Percentiles rank a stretch among this genome's conserved stretches.
phyloP scores from a whole-genome alignment of 2,797 vertebrate species.

The Phalanger gymnotis region DNA sequence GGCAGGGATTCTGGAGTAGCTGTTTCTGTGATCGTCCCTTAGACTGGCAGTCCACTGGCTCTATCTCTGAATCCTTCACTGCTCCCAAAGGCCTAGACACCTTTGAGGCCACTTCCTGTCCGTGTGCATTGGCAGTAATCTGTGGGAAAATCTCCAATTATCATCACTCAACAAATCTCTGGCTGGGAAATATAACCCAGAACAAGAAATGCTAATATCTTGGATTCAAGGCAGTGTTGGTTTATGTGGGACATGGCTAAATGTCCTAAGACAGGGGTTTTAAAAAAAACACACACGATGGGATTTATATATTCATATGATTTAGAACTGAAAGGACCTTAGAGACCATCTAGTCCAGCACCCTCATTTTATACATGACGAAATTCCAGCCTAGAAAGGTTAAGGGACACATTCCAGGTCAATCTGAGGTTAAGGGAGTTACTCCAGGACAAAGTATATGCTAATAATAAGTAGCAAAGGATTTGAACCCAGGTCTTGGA shows the following conservation, averaged over 20 bases:
- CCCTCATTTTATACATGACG: neutral
- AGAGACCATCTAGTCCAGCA: neutral
- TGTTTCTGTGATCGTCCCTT: constrained; percentile 38
- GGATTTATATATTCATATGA: neutral
- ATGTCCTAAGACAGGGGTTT: neutral
- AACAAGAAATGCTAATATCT: neutral
- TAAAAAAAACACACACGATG: neutral
- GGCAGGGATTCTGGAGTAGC: constrained; percentile 2
- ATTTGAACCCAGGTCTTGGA: neutral
- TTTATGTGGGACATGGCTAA: neutral
- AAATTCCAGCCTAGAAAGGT: neutral
- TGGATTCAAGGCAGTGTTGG: neutral
- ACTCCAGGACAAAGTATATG: constrained; percentile 21
- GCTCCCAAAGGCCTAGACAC: constrained; percentile 25
- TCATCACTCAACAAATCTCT: constrained; percentile 1
- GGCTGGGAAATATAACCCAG: neutral
- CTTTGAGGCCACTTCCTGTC: constrained; percentile 44
- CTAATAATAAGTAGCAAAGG: neutral
- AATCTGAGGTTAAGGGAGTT: neutral
- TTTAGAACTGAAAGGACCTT: neutral
- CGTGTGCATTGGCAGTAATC: constrained; percentile 53
- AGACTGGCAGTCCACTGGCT: neutral
- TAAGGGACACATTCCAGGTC: neutral
- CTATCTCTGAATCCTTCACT: constrained; percentile 16
- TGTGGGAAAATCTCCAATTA: constrained; percentile 9